A percentile compares a stretch with the other conserved stretches of the same genome.
Evolutionary conservation across 2,797 vertebrate species (phyloP).

Genomic region (Myripristis murdjan): DNA sequence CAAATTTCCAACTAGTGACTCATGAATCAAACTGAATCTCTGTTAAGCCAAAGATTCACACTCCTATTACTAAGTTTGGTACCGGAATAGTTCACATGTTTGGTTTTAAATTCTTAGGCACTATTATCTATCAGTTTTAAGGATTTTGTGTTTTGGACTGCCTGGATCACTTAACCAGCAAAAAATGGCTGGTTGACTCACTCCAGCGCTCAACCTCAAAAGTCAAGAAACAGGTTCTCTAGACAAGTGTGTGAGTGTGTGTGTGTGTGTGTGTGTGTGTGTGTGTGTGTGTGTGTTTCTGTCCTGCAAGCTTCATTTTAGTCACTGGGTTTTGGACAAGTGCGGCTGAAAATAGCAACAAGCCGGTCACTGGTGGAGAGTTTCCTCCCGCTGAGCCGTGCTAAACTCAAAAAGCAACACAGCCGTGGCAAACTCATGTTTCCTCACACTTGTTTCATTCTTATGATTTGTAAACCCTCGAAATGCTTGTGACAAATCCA

Average conservation of each 20-base stretch:
- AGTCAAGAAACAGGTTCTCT: slow-evolving; percentile 52
- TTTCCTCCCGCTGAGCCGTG: slow-evolving; percentile 34
- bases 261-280: slow-evolving; percentile 7
- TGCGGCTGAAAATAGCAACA: slow-evolving; percentile 71
- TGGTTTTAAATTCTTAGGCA: slow-evolving; percentile 1
- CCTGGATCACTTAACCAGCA: slow-evolving; percentile 14
- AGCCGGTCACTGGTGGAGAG: slow-evolving; percentile 44
- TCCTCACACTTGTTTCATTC: slow-evolving; percentile 18
- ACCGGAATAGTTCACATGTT: neutral
- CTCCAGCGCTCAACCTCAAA: slow-evolving; percentile 54
- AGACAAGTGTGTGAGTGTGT: slow-evolving; percentile 27
- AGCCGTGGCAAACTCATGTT: slow-evolving; percentile 8
- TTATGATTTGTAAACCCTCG: slow-evolving; percentile 5
- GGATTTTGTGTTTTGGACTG: neutral
- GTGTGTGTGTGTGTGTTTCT: slow-evolving; percentile 12
- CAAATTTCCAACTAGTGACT: no score
- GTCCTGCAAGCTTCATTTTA: slow-evolving; percentile 44
- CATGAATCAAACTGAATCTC: no score
- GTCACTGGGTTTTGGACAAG: slow-evolving; percentile 52
- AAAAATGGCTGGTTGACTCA: slow-evolving; percentile 43
- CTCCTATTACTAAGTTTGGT: neutral
- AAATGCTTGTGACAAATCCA: slow-evolving; percentile 15
- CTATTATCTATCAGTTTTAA: neutral
- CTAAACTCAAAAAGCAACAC: slow-evolving; percentile 31
- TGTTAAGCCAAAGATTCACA: no score